Evolutionary conservation across 2,113 vertebrate species (phyloP).

Genomic region (Motacilla alba): DNA sequence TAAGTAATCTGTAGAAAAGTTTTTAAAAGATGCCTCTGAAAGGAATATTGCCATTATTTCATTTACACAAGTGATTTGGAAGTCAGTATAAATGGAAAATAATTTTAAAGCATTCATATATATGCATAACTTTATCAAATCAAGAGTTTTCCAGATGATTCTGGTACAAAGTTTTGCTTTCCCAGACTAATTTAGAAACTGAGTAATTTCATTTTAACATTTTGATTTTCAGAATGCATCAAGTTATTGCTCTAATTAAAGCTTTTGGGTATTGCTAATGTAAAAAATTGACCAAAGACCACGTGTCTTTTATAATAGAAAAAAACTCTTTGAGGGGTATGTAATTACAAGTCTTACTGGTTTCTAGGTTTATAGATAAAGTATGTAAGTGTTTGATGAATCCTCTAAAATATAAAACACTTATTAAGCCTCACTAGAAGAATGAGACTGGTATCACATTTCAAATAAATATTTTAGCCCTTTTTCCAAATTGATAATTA

Average conservation of each 20-base stretch:
- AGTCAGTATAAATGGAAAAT: not conserved
- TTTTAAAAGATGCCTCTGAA: slow-evolving; percentile 1
- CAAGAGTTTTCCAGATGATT: not conserved
- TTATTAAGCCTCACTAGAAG: not conserved
- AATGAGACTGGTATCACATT: slow-evolving; percentile 5
- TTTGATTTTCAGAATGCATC: slow-evolving; percentile 36
- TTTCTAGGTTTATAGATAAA: slow-evolving; percentile 28
- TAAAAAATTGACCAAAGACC: slow-evolving; percentile 7
- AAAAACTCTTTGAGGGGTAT: not conserved
- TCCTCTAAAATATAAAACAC: slow-evolving; percentile 1
- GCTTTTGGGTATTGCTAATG: not conserved
- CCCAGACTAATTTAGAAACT: not conserved
- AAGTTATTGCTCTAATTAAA: slow-evolving; percentile 26
- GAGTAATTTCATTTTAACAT: not conserved
- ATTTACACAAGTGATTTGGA: slow-evolving; percentile 22
- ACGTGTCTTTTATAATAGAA: not conserved
- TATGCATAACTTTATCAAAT: not conserved
- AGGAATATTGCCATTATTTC: not conserved
- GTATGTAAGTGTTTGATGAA: slow-evolving; percentile 30
- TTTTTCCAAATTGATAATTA: slow-evolving; percentile 31
- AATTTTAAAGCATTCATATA: not conserved
- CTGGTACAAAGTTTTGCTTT: not conserved
- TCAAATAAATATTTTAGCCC: slow-evolving; percentile 40
- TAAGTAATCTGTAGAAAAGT: slow-evolving; percentile 9
- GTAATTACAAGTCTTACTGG: not conserved